Evolutionary conservation across 2,888 invertebrate species (phyloP).

Genomic region (Hemistola chrysoprasaria): DNA sequence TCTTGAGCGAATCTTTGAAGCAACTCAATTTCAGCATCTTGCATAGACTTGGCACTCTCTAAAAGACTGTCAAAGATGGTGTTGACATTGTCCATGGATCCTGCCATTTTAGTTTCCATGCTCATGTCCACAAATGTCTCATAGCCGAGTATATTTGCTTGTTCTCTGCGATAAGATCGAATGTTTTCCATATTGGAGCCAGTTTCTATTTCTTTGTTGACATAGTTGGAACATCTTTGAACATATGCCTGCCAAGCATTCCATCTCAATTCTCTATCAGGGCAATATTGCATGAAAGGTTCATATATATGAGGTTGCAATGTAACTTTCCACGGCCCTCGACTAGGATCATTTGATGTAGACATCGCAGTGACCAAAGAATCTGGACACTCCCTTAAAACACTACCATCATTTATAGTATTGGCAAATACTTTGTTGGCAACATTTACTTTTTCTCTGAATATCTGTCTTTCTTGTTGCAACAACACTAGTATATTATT

Average conservation of each 20-base stretch:
- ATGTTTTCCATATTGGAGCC: constrained; percentile 91
- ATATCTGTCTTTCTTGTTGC: constrained; percentile 82
- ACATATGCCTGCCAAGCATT: constrained; percentile 92
- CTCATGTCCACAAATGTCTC: constrained; percentile 91
- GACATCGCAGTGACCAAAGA: constrained; percentile 85
- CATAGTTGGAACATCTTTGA: constrained; percentile 85
- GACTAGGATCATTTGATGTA: constrained; percentile 80
- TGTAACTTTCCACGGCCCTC: constrained; percentile 93
- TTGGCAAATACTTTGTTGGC: constrained; percentile 86
- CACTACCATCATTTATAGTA: constrained; percentile 84
- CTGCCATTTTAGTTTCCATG: constrained; percentile 97
- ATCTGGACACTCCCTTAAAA: constrained; percentile 89
- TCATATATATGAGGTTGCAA: constrained; percentile 88
- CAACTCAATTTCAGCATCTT: constrained; percentile 87
- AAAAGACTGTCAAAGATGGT: constrained; percentile 85
- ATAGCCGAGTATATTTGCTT: constrained; percentile 91
- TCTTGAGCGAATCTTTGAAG: constrained; percentile 88
- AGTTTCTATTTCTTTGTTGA: constrained; percentile 85
- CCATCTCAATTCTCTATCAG: constrained; percentile 89
- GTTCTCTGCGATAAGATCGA: constrained; percentile 84
- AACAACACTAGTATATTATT: constrained; percentile 75
- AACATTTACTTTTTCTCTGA: constrained; percentile 85
- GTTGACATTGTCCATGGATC: constrained; percentile 87
- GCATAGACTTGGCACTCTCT: constrained; percentile 87
- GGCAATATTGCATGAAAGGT: constrained; percentile 92